Base-by-base conservation (phyloP, 23 tunicate species). In the Botrylloides violaceus region DNA sequence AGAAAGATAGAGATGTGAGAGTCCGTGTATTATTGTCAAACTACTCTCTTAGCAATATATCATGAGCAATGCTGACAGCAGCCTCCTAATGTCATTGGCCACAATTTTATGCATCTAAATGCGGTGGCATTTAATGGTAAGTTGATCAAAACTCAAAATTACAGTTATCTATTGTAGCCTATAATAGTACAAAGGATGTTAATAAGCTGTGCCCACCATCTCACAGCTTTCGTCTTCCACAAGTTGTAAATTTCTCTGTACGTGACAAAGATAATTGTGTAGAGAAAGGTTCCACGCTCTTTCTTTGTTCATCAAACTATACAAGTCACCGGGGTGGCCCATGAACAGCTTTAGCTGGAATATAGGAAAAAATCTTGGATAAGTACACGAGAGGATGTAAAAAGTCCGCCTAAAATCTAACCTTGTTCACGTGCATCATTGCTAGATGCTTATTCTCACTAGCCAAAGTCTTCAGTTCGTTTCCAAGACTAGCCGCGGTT, bases 371-470 rank as follows among this genome's bases (percentile, higher is more conserved):
- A 26, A 26, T 59, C 7, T 7, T 7, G 65, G 7, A 59, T 23
- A 6, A 23, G 22, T 6, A 23, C 65, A 19, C 65, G 29, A 26
- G n/a, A n/a, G n/a, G n/a, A n/a, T n/a, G n/a, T n/a, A n/a, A 43
- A 43, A 43, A 9, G 53, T 15, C 53, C 15, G 12, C 53, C 53
- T 15, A 43, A 43, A 43, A 43, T 21, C 31, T 19, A 64, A 85
- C 94, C 94, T 85, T 83, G 20, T 68, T 43, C 28, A 85, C 64
- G 27, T 83, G 70, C 18, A 64, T 49, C 58, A 79, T 80, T 5
- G 77, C 84, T 4, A 85, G 37, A 1, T 38, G 34, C 1, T 78
- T 36, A 24, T 71, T 55, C 6, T 80, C 82, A 19, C 76, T 71
- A 6, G 82, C 78, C 32, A 87, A 71, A 36, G 39, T 39, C 62